Base-by-base conservation (phyloP, 2,113 vertebrate genomes). In the Tetraodon nigroviridis region DNA sequence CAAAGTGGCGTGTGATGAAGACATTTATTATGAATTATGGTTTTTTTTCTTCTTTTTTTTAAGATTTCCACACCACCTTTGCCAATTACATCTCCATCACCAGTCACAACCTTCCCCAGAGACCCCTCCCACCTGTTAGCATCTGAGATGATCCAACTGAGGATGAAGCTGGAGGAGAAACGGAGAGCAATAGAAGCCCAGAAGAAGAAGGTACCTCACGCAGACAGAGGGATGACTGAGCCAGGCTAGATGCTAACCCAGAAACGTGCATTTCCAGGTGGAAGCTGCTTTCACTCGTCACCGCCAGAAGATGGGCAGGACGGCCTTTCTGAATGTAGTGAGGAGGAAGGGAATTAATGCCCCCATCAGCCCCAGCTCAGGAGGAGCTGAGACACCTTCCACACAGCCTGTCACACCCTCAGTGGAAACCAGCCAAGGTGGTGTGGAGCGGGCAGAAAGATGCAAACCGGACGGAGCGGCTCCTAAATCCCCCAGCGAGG, bases 81-180 rank as follows among this genome's bases (percentile, higher is more conserved):
- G 68, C 87, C 86, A 51, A 86, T 84, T 60, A 85, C 79, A 24
- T 84, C 83, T 13, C 83, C 83, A 12, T 79, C 62, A 68, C 90
- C 70, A 63, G 88, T 60, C 55, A 73, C 63, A 3, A 91, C 86
- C 1, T 88, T 90, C 11, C 77, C 80, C 48, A 90, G 92, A 79
- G 96, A 99, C 78, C 92, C 93, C 22, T 94, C 95, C 0, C 94
- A 95, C 58, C 72, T 97, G 57, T 82, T 98, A 62, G 94, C 95
- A 45, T 93, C 95, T n/a, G 97, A 99, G 82, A 94, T 99, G 93
- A 93, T 98, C 4, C 97, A 98, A 19, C 90, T 99, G 40, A 92
- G 93, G 79, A 98, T 99, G 97, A 96, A 95, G 63, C 89, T 98
- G 11, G 96, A 98, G 80, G 95, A 97, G 69, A 98, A 98, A 80